Conservation (phyloP, 2,113 vertebrate species). For the Anguilla rostrata region DNA sequence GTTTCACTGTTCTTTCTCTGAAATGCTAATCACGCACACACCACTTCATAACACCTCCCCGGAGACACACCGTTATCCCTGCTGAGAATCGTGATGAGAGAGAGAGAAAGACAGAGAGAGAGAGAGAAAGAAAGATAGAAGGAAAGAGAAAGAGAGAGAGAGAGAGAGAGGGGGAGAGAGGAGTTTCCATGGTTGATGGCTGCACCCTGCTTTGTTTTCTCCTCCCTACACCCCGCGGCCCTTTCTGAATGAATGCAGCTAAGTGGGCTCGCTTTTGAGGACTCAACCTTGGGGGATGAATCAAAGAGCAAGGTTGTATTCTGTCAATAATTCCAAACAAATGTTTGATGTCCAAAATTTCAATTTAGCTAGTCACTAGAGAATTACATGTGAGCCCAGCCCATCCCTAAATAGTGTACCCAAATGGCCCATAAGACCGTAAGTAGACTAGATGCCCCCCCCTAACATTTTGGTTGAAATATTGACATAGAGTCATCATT, state of each 20-base stretch:
- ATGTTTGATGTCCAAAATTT: neutral
- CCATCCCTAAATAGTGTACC: neutral
- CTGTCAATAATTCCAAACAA: neutral
- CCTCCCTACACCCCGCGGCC: neutral
- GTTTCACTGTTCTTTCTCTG: neutral
- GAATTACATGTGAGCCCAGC: neutral
- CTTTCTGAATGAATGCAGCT: neutral
- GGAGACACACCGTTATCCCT: neutral
- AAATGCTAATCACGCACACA: neutral
- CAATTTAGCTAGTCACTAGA: neutral
- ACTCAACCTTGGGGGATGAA: neutral
- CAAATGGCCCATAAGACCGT: too few relatives aligned
- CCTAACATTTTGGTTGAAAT: neutral
- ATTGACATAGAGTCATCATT: too few relatives aligned
- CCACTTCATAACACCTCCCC: neutral
- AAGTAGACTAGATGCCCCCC: neutral
- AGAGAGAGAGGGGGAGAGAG: too few relatives aligned
- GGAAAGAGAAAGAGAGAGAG: too few relatives aligned
- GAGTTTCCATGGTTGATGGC: neutral
- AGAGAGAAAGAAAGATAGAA: too few relatives aligned
- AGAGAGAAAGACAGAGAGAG: neutral
- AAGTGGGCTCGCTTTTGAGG: neutral
- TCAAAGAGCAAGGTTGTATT: neutral
- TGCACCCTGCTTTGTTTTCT: neutral
- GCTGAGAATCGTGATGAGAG: neutral